Evolutionary conservation across 2,888 invertebrate genomes (phyloP).

Genomic region (Amiota communis): DNA sequence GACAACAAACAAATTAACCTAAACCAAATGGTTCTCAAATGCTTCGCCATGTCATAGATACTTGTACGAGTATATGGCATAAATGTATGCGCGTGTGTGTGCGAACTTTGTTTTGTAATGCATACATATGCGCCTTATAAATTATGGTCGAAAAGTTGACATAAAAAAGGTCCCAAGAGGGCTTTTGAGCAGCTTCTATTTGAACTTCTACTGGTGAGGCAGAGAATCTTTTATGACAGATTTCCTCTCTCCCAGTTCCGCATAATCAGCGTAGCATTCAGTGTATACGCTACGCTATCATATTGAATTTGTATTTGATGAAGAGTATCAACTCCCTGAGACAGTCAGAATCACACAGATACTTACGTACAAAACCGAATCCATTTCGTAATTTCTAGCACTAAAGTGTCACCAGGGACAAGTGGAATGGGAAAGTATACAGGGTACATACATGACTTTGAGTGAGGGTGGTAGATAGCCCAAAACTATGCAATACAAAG

Average conservation of each 20-base stretch:
- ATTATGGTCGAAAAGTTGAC: constrained; percentile 69
- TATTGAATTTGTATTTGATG: constrained; percentile 53
- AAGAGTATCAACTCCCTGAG: constrained; percentile 41
- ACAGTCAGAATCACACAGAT: not conserved
- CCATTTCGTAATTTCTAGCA: constrained; percentile 32
- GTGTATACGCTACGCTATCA: constrained; percentile 36
- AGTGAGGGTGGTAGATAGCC: constrained; percentile 37
- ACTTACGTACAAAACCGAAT: not conserved
- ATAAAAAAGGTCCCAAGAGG: constrained; percentile 73
- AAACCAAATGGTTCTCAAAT: no score
- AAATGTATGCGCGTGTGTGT: not conserved
- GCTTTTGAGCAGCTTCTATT: constrained; percentile 59
- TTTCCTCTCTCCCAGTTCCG: constrained; percentile 61
- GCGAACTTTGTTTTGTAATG: no score
- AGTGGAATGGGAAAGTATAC: constrained; percentile 1
- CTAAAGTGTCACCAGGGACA: constrained; percentile 69
- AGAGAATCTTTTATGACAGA: constrained; percentile 70
- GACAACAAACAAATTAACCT: no score
- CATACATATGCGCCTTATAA: constrained; percentile 58
- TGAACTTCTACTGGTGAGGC: not conserved
- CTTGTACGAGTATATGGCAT: no score
- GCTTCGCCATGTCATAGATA: constrained; percentile 37
- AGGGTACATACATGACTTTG: constrained; percentile 45
- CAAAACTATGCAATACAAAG: constrained; percentile 8
- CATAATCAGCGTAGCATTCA: constrained; percentile 18